phyloP scores from a whole-genome alignment of 2,888 invertebrate species.

The Dusona sp. region DNA sequence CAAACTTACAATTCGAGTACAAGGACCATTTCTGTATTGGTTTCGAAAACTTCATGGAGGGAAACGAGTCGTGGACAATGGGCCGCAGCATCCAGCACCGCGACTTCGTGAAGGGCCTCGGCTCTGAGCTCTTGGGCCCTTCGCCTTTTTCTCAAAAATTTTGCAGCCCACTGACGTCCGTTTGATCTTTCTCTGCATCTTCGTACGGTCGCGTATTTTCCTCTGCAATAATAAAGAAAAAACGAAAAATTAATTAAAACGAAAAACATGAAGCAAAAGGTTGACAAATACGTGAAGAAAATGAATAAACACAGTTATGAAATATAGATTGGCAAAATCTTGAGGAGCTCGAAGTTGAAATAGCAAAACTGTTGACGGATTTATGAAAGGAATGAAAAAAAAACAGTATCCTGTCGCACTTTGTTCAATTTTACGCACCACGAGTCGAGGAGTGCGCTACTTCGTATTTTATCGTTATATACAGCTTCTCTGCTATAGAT shows the following conservation, averaged over 20 bases:
- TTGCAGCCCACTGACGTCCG: slow-evolving; percentile 97
- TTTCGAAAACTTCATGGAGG: slow-evolving; percentile 87
- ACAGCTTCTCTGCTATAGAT: background rate
- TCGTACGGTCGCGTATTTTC: slow-evolving; percentile 98
- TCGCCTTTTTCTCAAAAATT: slow-evolving; percentile 96
- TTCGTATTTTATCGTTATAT: slow-evolving; percentile 4
- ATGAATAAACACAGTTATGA: background rate
- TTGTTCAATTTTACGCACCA: slow-evolving; percentile 77
- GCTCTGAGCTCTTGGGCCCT: slow-evolving; percentile 89
- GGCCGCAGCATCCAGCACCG: slow-evolving; percentile 86
- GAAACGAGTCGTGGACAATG: slow-evolving; percentile 86
- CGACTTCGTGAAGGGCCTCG: slow-evolving; percentile 86
- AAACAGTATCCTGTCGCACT: slow-evolving; percentile 39
- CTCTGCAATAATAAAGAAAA: slow-evolving; percentile 88
- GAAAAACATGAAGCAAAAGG: background rate
- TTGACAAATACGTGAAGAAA: background rate
- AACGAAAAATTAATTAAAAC: slow-evolving; percentile 67
- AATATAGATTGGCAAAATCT: background rate
- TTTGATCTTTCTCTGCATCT: slow-evolving; percentile 95
- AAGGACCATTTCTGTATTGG: slow-evolving; percentile 86
- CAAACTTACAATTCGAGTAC: slow-evolving; percentile 87
- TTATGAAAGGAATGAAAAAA: slow-evolving; percentile 24
- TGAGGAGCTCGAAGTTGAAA: background rate
- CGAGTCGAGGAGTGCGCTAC: slow-evolving; percentile 64
- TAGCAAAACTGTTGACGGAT: slow-evolving; percentile 11